Evolutionary conservation across 2,888 invertebrate species (phyloP), one percentile per base, ranked within the genome.

Genomic region (Torymus tubicola): DNA sequence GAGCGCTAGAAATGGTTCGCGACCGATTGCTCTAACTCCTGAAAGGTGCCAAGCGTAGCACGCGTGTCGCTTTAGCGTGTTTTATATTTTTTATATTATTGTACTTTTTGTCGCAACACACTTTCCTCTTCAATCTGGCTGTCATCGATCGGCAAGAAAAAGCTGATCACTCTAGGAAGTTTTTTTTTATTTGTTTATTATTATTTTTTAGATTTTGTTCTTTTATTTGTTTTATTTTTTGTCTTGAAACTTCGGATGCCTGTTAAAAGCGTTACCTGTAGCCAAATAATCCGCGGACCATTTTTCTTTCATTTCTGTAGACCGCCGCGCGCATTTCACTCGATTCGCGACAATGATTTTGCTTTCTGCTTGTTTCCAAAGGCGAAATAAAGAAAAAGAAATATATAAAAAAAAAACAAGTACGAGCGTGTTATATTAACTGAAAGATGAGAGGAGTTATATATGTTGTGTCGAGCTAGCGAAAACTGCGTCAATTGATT

Each of bases 271-370:
- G 87, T 88, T 88, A 87, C 86, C 86, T 86, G 85, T 87, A 89
- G 89, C 89, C 90, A 90, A 89, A 90, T 87, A 87, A 89, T 88
- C 86, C 87, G 87, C 86, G 88, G 87, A 89, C 86, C 86, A 87
- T 87, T 85, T 60, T 24, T 58, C 70, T 68, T 55, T 50, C 16
- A n/a, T 57, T 71, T 61, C 58, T 31, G 52, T 85, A 87, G 85
- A 89, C 85, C 87, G 87, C 85, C 86, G 86, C 86, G 83, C 67
- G 83, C 67, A 63, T 86, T 85, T 87, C 84, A 83, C 14, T 72
- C 55, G 21, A 75, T 88, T 81, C 80, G 82, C 71, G 81, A 82
- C 81, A 78, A 81, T 67, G 53, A 71, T 72, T 81, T 68, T n/a
- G 24, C 72, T 80, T 76, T 76, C 57, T 60, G 24, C 60, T 68